Evolutionary conservation across 1,140 invertebrate species (phyloP).

Genomic region (Scaptomyza hsui): DNA sequence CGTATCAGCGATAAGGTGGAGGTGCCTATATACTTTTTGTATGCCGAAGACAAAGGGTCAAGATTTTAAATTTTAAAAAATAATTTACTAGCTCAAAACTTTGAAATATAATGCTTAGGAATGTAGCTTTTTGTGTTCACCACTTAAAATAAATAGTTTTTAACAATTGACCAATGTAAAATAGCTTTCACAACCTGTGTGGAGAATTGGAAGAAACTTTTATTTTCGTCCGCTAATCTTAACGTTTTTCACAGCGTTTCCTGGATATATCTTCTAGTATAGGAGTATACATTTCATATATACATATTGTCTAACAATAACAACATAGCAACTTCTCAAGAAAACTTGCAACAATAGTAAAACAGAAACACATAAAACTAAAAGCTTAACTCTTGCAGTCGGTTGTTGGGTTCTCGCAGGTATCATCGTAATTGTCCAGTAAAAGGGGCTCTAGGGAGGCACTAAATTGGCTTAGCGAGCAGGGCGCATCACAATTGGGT

Average conservation of each 20-base stretch:
- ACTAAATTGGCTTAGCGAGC: slow-evolving; percentile 84
- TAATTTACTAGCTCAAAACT: neutral
- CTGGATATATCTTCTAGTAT: slow-evolving; percentile 5
- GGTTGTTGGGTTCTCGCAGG: slow-evolving; percentile 84
- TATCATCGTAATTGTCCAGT: slow-evolving; percentile 85
- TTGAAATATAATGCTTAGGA: slow-evolving; percentile 13
- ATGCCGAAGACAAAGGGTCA: slow-evolving; percentile 93
- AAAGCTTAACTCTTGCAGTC: slow-evolving; percentile 73
- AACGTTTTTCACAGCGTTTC: neutral
- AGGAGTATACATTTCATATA: neutral
- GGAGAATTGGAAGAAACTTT: neutral
- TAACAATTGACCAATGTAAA: neutral
- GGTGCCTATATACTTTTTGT: slow-evolving; percentile 93
- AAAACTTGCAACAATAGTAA: slow-evolving; percentile 25
- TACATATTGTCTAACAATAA: slow-evolving; percentile 27
- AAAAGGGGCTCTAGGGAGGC: slow-evolving; percentile 83
- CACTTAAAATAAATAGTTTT: neutral
- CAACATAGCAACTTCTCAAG: slow-evolving; percentile 17
- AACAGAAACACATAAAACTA: slow-evolving; percentile 1
- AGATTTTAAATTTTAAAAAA: slow-evolving; percentile 85
- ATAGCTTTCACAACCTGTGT: neutral
- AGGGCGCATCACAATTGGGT: slow-evolving; percentile 84
- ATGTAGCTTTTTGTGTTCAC: neutral
- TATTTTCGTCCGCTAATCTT: neutral
- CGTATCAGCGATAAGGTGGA: slow-evolving; percentile 87